Evolutionary conservation across 64 coral and sea anemone genomes (phyloP).

Genomic region (Montipora cactus): DNA sequence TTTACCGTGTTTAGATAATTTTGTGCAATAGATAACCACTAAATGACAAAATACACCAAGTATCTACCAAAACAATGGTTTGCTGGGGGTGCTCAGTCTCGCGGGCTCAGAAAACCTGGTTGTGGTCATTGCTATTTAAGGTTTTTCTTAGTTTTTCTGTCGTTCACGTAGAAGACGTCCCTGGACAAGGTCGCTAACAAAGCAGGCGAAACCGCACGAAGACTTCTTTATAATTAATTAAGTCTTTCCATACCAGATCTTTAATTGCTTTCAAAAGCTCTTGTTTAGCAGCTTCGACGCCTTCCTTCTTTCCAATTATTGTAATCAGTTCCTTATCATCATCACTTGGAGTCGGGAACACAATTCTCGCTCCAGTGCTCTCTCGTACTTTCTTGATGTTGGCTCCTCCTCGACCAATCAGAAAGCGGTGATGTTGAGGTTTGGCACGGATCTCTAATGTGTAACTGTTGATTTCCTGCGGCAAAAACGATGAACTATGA

Average conservation of each 20-base stretch:
- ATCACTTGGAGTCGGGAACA: conserved; percentile 89
- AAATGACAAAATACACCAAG: too few relatives aligned
- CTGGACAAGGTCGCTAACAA: too few relatives aligned
- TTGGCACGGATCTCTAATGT: conserved; percentile 89
- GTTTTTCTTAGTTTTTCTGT: too few relatives aligned
- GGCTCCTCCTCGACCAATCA: conserved; percentile 90
- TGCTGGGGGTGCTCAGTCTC: too few relatives aligned
- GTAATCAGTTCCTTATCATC: conserved; percentile 97
- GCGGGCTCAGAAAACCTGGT: too few relatives aligned
- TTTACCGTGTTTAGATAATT: too few relatives aligned
- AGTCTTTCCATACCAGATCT: conserved; percentile 76
- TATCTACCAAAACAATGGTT: too few relatives aligned
- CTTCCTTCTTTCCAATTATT: conserved; percentile 96
- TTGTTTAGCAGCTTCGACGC: conserved; percentile 88
- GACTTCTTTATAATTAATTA: background rate
- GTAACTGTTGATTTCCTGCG: conserved; percentile 84
- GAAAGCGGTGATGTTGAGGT: conserved; percentile 89
- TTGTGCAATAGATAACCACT: too few relatives aligned
- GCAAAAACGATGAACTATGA: background rate
- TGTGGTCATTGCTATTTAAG: too few relatives aligned
- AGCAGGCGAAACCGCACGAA: too few relatives aligned
- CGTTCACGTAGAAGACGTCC: too few relatives aligned
- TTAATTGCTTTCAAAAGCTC: conserved; percentile 93
- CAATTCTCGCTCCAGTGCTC: conserved; percentile 89
- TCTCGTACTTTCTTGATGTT: conserved; percentile 94